Evolutionary conservation across 2,888 invertebrate genomes (phyloP).

Genomic region (Agriopis marginaria): DNA sequence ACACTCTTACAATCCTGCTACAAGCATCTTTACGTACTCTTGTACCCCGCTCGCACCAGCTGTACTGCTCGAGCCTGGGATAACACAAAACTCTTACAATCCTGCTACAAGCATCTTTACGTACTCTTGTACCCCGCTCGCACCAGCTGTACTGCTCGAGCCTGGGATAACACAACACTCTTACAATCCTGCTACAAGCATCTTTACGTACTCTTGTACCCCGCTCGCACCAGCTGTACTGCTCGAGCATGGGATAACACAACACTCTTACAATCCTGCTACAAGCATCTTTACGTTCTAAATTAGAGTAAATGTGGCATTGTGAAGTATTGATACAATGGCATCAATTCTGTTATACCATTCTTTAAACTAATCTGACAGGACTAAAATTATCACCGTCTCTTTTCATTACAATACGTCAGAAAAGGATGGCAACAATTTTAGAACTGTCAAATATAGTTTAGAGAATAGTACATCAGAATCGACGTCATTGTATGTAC

Average conservation of each 20-base stretch:
- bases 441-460: no score
- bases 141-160: constrained; percentile 93
- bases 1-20: not conserved
- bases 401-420: no score
- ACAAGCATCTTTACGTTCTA: no score
- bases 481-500: no score
- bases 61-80: constrained; percentile 95
- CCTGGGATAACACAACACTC: constrained; percentile 79
- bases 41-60: constrained; percentile 93
- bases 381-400: no score
- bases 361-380: no score
- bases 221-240: constrained; percentile 92
- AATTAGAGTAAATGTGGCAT: no score
- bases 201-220: constrained; percentile 87
- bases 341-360: no score
- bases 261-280: not conserved
- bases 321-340: no score
- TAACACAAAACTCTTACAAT: not conserved
- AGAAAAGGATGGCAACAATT: no score
- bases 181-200: not conserved
- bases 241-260: constrained; percentile 91
- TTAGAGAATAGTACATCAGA: no score
- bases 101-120: not conserved
- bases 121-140: constrained; percentile 92
- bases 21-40: constrained; percentile 65